A percentile compares a stretch with the other conserved stretches of the same genome.
phyloP scores from a whole-genome alignment of 2,797 vertebrate species.

The Bradypodion ventrale region DNA sequence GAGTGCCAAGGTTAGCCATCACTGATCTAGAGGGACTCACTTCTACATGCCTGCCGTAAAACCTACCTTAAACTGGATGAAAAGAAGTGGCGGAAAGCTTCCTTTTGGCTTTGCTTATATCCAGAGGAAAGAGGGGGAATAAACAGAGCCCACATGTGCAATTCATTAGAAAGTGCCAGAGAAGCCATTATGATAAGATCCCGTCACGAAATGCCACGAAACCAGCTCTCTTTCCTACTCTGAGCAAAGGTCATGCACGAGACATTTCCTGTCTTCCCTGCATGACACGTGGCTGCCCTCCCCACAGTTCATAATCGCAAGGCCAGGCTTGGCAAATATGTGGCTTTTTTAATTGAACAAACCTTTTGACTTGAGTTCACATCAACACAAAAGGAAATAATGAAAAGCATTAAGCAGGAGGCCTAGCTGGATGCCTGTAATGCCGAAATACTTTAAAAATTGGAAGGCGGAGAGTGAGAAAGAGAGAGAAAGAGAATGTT shows the following conservation, averaged over 20 bases:
- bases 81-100: background rate
- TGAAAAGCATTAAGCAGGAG: constrained; percentile 56
- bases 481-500: background rate
- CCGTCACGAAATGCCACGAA: background rate
- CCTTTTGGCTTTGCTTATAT: background rate
- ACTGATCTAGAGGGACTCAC: too few relatives aligned
- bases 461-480: background rate
- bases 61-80: too few relatives aligned
- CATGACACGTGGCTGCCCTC: constrained; percentile 68
- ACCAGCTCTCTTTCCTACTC: constrained; percentile 31
- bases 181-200: constrained; percentile 34
- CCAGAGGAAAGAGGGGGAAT: too few relatives aligned
- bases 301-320: constrained; percentile 59
- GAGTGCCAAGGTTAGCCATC: too few relatives aligned
- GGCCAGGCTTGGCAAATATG: constrained; percentile 63
- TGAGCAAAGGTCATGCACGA: constrained; percentile 65
- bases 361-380: constrained; percentile 56
- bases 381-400: constrained; percentile 37
- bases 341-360: constrained; percentile 36
- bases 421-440: background rate
- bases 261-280: constrained; percentile 64
- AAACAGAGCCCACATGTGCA: background rate
- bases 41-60: background rate
- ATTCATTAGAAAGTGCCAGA: background rate
- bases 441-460: constrained; percentile 6